phyloP scores from a whole-genome alignment of 2,113 vertebrate species.

The Mobula birostris region DNA sequence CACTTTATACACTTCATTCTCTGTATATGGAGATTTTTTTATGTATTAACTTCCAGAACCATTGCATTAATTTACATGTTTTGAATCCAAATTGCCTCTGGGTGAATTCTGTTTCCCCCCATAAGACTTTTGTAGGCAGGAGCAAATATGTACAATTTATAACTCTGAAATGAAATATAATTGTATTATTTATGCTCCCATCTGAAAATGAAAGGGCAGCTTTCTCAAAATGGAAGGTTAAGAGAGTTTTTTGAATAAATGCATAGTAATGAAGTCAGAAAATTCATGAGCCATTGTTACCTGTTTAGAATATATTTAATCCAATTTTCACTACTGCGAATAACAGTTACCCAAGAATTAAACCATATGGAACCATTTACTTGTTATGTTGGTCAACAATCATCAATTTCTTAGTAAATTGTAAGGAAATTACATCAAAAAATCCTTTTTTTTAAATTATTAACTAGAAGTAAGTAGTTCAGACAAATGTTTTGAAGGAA shows the following conservation, averaged over 20 bases:
- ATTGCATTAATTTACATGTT: conserved; percentile 35
- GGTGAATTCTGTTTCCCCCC: conserved; percentile 25
- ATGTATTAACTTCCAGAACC: background rate
- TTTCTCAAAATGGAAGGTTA: conserved; percentile 23
- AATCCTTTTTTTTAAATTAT: too few relatives aligned
- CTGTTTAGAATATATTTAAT: conserved; percentile 9
- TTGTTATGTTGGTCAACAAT: background rate
- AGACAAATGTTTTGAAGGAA: too few relatives aligned
- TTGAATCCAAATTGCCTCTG: conserved; percentile 20
- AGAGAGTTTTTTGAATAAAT: conserved; percentile 26
- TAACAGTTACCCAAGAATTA: background rate
- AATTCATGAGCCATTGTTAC: conserved; percentile 17
- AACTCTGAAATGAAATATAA: conserved; percentile 27
- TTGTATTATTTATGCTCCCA: conserved; percentile 26
- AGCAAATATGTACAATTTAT: conserved; percentile 34
- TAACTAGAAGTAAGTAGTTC: too few relatives aligned
- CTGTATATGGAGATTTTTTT: background rate
- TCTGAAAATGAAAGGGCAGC: conserved; percentile 30
- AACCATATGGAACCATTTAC: background rate
- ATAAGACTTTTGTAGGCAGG: background rate
- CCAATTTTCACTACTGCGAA: background rate
- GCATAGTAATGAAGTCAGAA: background rate
- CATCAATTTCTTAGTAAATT: background rate
- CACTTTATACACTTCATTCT: conserved; percentile 16
- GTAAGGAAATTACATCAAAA: background rate